Conservation (phyloP, 37 sponge, comb jelly and placozoan genomes). For the Agelas oroides region DNA sequence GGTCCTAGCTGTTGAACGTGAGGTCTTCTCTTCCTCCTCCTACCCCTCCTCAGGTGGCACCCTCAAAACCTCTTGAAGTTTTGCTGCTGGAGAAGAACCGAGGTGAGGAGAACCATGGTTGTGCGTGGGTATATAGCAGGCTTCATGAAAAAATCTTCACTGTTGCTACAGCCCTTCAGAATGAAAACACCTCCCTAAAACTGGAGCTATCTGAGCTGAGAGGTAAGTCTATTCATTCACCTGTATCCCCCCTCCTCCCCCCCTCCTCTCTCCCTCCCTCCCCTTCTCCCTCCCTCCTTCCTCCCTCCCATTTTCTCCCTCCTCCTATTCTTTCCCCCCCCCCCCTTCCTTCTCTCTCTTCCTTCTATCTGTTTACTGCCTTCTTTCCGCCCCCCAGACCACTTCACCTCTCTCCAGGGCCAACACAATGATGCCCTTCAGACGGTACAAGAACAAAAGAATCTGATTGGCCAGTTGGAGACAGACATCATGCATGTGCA, state of each 20-base stretch:
- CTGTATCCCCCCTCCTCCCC: not conserved
- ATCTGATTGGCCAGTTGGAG: slow-evolving; percentile 87
- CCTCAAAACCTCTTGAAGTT: slow-evolving; percentile 81
- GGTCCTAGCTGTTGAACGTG: too few species aligned
- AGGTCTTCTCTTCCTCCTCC: slow-evolving; percentile 10
- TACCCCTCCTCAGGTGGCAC: slow-evolving; percentile 8
- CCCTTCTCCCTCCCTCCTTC: slow-evolving; percentile 16
- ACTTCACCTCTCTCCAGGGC: slow-evolving; percentile 52
- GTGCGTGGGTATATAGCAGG: not conserved
- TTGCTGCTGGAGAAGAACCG: slow-evolving; percentile 77
- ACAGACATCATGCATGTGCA: slow-evolving; percentile 73
- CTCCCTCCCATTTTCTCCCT: not conserved
- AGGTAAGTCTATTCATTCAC: slow-evolving; percentile 1
- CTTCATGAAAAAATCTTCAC: too few species aligned
- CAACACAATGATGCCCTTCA: slow-evolving; percentile 50
- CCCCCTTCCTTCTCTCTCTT: too few species aligned
- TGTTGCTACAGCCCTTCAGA: slow-evolving; percentile 57
- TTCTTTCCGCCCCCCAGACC: slow-evolving; percentile 49
- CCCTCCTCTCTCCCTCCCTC: not conserved
- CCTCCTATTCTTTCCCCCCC: too few species aligned
- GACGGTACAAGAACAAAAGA: slow-evolving; percentile 49
- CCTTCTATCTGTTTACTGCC: not conserved
- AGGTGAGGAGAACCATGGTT: too few species aligned
- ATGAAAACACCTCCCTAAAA: slow-evolving; percentile 78
- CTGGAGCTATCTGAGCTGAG: slow-evolving; percentile 61